Conservation (phyloP, 2,797 vertebrate genomes). For the Ispidina picta region DNA sequence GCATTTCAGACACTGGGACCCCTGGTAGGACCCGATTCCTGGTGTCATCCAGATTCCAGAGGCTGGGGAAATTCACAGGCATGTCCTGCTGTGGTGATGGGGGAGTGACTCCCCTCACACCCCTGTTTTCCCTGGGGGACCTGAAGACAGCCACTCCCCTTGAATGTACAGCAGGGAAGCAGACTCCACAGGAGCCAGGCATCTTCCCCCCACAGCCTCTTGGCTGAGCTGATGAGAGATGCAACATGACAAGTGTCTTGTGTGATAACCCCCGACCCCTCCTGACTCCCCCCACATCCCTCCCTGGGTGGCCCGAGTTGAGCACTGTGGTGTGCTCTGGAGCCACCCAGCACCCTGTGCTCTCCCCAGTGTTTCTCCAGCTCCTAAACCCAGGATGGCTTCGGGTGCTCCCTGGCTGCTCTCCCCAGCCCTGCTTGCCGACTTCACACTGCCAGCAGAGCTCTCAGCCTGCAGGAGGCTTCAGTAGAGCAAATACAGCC, state of each 20-base stretch:
- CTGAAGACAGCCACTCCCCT: neutral
- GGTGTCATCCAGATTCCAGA: neutral
- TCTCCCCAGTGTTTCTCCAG: neutral
- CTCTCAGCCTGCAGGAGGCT: neutral
- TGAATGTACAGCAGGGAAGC: neutral
- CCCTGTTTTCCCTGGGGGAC: neutral
- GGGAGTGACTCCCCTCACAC: neutral
- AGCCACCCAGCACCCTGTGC: neutral
- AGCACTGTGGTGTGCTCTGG: neutral
- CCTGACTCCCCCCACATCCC: neutral
- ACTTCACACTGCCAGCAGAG: neutral
- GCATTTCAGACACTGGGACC: neutral
- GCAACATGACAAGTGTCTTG: neutral
- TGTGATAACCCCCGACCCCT: neutral
- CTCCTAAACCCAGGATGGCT: neutral
- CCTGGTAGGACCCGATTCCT: neutral
- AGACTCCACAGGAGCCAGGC: neutral
- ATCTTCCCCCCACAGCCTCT: neutral
- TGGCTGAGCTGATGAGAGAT: neutral
- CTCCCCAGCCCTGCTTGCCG: neutral
- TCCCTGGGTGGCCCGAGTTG: fast-evolving
- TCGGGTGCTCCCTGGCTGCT: neutral
- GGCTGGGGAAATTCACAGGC: neutral
- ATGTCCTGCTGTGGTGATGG: neutral
- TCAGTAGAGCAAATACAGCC: neutral